Base-by-base conservation (phyloP, 30 jellyfish, hydroid and myxozoan species). In the Hydractinia echinata region DNA sequence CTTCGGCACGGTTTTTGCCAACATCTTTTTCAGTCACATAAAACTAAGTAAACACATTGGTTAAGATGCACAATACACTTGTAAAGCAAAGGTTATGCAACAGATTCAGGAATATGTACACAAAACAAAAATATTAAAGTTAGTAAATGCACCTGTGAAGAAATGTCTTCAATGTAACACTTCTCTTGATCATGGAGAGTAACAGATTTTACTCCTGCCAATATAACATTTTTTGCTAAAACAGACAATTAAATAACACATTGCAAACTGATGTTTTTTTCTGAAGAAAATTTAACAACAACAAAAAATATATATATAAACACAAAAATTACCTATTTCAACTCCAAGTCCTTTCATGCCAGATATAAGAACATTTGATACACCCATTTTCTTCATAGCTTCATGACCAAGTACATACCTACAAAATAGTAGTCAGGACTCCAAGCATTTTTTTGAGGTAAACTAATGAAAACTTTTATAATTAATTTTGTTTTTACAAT, bases 381-480 rank as follows among this genome's bases (percentile, higher is more conserved):
- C 87, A 8, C 89, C 95, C 99, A 94, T 94, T 76, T 89, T 94
- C 54, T 84, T 89, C 99, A 94, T 94, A 66, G 97, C 99, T 16
- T 94, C 99, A 70, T 88, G 96, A 49, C 99, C 99, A 66, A 94
- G 94, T 6, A 88, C 99, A 80, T 94, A 94, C 53, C 99, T 94
- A 51, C 10, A 53, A 66, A 77, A 51, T 78, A 51, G 55, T n/a
- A 39, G 49, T 5, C 10, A 39, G 13, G 9, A 72, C 2, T 30
- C 44, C 44, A 30, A 2, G 44, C 44, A 30, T 30, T 30, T 30
- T 30, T 30, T 30, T 30, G 44, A 30, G 44, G 44, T 30, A 30
- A 30, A 30, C 44, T 30, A 30, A 30, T 30, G 44, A 30, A 30
- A 30, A 30, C 44, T 30, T 30, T 30, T 30, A 30, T 30, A 30